A percentile compares a stretch with the other conserved stretches of the same genome.
phyloP scores from a whole-genome alignment of 2,113 vertebrate species.

The Varanus salvator region DNA sequence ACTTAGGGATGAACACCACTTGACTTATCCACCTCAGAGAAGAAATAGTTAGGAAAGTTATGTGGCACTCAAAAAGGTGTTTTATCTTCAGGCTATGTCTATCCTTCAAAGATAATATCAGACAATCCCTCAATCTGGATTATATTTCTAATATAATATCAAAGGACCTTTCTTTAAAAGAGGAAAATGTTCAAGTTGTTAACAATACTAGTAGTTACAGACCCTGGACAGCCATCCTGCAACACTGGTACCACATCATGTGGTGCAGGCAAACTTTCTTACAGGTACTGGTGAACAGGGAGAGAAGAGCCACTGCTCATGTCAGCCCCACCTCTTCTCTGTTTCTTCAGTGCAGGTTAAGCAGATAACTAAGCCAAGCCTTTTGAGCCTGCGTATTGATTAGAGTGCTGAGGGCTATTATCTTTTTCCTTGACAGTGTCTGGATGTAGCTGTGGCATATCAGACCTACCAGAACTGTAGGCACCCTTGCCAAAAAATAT shows the following conservation, averaged over 20 bases:
- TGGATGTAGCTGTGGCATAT: too few species aligned
- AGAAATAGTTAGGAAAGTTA: background rate
- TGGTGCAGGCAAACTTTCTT: background rate
- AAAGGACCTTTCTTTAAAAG: background rate
- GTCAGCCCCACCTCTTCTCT: background rate
- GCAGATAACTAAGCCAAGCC: background rate
- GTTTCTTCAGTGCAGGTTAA: background rate
- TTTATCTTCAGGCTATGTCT: background rate
- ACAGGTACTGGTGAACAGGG: background rate
- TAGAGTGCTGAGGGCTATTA: background rate
- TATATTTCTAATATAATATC: background rate
- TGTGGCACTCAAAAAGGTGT: background rate
- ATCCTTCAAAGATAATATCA: fast-evolving
- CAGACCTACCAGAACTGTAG: background rate
- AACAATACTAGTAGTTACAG: background rate
- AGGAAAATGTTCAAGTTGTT: background rate
- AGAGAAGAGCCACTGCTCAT: background rate
- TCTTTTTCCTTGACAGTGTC: background rate
- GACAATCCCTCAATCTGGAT: background rate
- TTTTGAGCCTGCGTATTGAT: background rate
- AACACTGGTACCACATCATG: background rate
- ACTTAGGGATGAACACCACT: background rate
- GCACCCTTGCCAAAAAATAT: background rate
- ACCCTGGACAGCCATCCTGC: background rate
- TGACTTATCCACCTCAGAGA: fast-evolving